These are phyloP conservation scores for Acromyrmex heyeri DNA, from an alignment of 1,140 invertebrate species.

Conservation along the genomic window DNA sequence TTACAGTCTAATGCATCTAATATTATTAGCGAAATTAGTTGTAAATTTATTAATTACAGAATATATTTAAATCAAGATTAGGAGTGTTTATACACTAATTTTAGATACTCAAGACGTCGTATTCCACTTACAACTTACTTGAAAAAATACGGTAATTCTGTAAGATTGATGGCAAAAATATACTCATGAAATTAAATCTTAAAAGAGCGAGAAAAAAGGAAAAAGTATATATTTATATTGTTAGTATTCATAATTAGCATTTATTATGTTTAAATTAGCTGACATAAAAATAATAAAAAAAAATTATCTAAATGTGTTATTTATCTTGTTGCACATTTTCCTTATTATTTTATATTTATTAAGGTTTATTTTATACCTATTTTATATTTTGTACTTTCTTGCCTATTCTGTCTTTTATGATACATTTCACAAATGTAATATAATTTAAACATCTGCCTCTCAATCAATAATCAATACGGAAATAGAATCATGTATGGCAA, in stretches of 20 bases:
- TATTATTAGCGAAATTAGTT: too few species aligned
- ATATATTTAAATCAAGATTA: not conserved
- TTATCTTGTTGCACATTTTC: not conserved
- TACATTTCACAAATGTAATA: not conserved
- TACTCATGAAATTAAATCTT: not conserved
- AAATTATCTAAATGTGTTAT: not conserved
- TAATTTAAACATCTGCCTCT: not conserved
- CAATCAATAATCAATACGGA: not conserved
- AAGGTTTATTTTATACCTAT: not conserved
- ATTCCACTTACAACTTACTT: conserved; percentile 63
- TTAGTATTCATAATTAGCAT: not conserved
- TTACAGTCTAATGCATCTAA: too few species aligned
- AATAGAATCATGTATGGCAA: not conserved
- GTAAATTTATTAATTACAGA: too few species aligned
- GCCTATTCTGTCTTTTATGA: not conserved
- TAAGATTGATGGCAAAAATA: not conserved
- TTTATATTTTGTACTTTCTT: not conserved
- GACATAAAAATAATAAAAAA: not conserved
- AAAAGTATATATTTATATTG: not conserved
- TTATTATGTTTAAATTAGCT: not conserved
- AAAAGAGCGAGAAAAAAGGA: not conserved
- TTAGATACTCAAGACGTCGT: conserved; percentile 65
- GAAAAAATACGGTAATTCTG: conserved; percentile 22
- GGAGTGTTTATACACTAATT: conserved; percentile 17
- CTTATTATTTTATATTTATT: not conserved